Conservation (phyloP, 2,797 vertebrate species). For the Oreonectes daqikongensis region DNA sequence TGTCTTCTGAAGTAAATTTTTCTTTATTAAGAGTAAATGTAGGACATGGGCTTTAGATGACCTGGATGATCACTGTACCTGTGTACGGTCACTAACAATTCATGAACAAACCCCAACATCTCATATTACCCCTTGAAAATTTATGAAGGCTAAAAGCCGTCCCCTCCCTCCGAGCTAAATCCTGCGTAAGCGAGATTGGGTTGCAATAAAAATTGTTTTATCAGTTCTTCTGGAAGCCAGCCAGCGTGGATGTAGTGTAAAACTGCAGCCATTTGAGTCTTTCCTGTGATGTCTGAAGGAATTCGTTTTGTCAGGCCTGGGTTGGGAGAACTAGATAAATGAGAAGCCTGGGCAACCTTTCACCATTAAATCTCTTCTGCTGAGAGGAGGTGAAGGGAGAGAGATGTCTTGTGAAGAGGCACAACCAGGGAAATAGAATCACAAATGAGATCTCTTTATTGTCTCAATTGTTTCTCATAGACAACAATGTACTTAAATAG, state of each 20-base stretch:
- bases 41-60: neutral
- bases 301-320: slow-evolving; percentile 60
- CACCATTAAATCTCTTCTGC: slow-evolving; percentile 27
- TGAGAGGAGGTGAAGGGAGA: neutral
- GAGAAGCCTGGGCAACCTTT: slow-evolving; percentile 44
- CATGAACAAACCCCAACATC: slow-evolving; percentile 65
- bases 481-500: neutral
- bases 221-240: slow-evolving; percentile 64
- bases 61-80: slow-evolving; percentile 58
- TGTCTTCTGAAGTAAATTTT: neutral
- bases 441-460: neutral
- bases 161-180: slow-evolving; percentile 55
- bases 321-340: slow-evolving; percentile 59
- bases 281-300: slow-evolving; percentile 62
- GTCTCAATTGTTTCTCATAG: neutral
- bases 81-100: slow-evolving; percentile 60
- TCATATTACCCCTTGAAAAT: slow-evolving; percentile 62
- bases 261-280: slow-evolving; percentile 59
- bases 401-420: slow-evolving; percentile 47
- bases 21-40: slow-evolving; percentile 12
- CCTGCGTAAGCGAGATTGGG: slow-evolving; percentile 60
- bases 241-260: slow-evolving; percentile 63
- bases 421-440: neutral
- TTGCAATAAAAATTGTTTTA: slow-evolving; percentile 70
- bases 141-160: slow-evolving; percentile 64